Base-by-base conservation (phyloP, 2,888 invertebrate species). In the Tetrapedia diversipes region DNA sequence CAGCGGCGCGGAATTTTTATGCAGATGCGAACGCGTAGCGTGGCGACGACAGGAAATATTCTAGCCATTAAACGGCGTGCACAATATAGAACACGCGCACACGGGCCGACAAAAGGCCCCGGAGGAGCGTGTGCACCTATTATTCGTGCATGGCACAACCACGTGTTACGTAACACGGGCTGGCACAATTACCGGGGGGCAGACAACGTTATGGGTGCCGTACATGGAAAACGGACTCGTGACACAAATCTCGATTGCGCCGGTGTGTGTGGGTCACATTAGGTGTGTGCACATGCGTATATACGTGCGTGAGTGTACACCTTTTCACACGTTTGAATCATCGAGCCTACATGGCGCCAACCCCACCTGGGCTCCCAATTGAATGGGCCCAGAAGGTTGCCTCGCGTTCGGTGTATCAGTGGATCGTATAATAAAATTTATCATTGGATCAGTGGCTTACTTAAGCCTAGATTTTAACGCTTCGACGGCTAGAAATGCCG, bases 221-320 rank as follows among this genome's bases (percentile, higher is more conserved):
- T 88, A 88, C 86, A 88, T 89, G 88, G 88, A 82, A 89, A 88
- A 89, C 86, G 80, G 81, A 86, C 86, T 89, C 88, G 86, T 89
- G 89, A 89, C 89, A 89, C 87, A 89, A 87, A 89, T 89, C 87
- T 86, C 84, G 85, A 87, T 84, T 87, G 86, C 83, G 74, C 70
- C 54, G 64, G 67, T 59, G 77, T 67, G 63, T 70, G 37, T 60
- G n/a, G n/a, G n/a, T n/a, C n/a, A n/a, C n/a, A n/a, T n/a, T n/a
- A n/a, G n/a, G n/a, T n/a, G n/a, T n/a, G n/a, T n/a, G n/a, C n/a
- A n/a, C n/a, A n/a, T n/a, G 61, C 63, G 39, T 19, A 45, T 63
- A 53, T 71, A n/a, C n/a, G n/a, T 69, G 66, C 77, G 69, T 43
- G 66, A 56, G 51, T 39, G n/a, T n/a, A n/a, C 54, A 45, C 73